Percentiles rank a stretch among this genome's conserved stretches.
Evolutionary conservation across 2,888 invertebrate species (phyloP).

Genomic region (Furcula furcula): DNA sequence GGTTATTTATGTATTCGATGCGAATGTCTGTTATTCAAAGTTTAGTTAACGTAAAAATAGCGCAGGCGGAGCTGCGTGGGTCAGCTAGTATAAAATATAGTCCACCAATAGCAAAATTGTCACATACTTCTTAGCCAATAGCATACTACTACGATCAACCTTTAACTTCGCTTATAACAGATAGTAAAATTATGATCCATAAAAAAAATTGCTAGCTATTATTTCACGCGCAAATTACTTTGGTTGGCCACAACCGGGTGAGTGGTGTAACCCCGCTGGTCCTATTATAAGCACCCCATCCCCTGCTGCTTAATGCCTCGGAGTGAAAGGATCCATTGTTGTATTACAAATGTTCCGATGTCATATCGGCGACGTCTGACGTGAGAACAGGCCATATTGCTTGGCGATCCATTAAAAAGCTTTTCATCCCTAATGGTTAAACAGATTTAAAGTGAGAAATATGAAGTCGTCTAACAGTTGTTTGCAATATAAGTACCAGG

Average conservation of each 20-base stretch:
- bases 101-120: no score
- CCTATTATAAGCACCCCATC: slow-evolving; percentile 31
- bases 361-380: slow-evolving; percentile 68
- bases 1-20: no score
- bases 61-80: no score
- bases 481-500: no score
- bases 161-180: no score
- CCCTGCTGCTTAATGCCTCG: slow-evolving; percentile 49
- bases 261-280: slow-evolving; percentile 23
- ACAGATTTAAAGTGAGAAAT: no score
- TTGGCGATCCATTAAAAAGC: slow-evolving; percentile 32
- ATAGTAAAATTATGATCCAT: neutral
- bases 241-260: slow-evolving; percentile 5
- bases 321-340: slow-evolving; percentile 71
- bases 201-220: slow-evolving; percentile 2
- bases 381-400: slow-evolving; percentile 71
- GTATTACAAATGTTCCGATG: slow-evolving; percentile 75
- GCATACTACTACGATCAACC: no score
- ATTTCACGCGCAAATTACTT: slow-evolving; percentile 6
- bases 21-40: no score
- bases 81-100: no score
- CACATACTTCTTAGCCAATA: no score
- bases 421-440: slow-evolving; percentile 21
- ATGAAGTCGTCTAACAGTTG: no score
- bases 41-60: no score